Evolutionary conservation across 2,113 vertebrate genomes (phyloP).

Genomic region (Bostrychus sinensis): DNA sequence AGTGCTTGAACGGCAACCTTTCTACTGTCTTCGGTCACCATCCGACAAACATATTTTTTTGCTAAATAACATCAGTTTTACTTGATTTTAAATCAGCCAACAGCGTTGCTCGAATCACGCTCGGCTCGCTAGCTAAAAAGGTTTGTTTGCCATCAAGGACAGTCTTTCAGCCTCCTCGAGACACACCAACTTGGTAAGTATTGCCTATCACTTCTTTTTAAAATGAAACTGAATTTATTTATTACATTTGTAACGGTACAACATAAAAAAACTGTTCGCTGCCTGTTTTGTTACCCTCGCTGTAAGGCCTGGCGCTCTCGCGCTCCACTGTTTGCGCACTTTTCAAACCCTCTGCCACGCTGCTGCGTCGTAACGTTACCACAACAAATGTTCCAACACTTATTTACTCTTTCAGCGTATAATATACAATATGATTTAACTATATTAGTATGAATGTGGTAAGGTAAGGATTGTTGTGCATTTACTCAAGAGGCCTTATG

Average conservation of each 20-base stretch:
- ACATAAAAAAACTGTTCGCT: neutral
- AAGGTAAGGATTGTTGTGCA: too few species aligned
- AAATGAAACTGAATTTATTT: too few species aligned
- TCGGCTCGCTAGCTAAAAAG: slow-evolving; percentile 31
- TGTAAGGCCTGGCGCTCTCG: neutral
- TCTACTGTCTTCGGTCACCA: slow-evolving; percentile 50
- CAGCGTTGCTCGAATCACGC: neutral
- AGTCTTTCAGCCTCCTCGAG: slow-evolving; percentile 21
- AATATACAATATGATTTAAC: too few species aligned
- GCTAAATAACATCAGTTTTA: neutral
- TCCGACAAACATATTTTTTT: neutral
- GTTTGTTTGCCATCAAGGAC: slow-evolving; percentile 37
- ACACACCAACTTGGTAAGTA: slow-evolving; percentile 38
- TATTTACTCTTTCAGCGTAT: neutral
- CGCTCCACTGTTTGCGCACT: neutral
- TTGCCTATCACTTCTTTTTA: neutral
- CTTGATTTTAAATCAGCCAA: neutral
- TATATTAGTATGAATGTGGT: too few species aligned
- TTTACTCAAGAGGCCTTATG: too few species aligned
- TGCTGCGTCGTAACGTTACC: neutral
- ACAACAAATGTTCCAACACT: neutral
- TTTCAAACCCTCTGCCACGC: neutral
- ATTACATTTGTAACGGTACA: neutral
- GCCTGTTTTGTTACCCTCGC: neutral
- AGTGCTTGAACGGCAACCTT: slow-evolving; percentile 91